Base-by-base conservation (phyloP, 1,140 invertebrate species). In the Drosophila azteca region DNA sequence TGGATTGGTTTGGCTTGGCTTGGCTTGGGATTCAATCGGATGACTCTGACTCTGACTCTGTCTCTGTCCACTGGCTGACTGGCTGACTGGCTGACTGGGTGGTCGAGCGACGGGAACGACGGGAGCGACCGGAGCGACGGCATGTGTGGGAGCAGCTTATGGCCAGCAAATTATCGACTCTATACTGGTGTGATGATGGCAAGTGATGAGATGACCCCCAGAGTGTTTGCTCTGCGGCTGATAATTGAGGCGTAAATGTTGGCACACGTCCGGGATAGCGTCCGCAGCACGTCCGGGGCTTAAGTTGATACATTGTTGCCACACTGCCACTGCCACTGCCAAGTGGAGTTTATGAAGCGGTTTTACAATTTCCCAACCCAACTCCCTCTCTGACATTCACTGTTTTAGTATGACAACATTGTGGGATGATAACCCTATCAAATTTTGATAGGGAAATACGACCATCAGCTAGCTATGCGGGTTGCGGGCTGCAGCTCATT, bases 191-290 rank as follows among this genome's bases (percentile, higher is more conserved):
- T 31, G 59, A 49, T 53, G 65, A 61, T 44, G 54, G 24, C 46
- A 13, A 61, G 39, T 49, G 51, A 51, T 76, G 50, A 76, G 17
- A 22, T 52, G 45, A 31, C 13, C 41, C 58, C 57, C 69, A 48
- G 46, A 60, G 58, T 71, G 50, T 72, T 68, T 77, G 62, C 58
- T 41, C n/a, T 66, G 65, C 63, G 51, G 60, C 65, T 81, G 78
- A 88, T 85, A 85, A 85, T 87, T 87, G 82, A 87, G 82, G 62
- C 82, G 75, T 87, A 87, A 87, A 87, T 88, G 83, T 82, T 54
- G 74, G 61, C 82, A 82, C 83, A 88, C 82, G 82, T 88, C 69
- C 81, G 66, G 39, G 53, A 11, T 46, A 22, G 22, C 29, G 66
- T 48, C 43, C 50, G 51, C 31, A 46, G 45, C 35, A 20, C 68